Conservation (phyloP, 2,888 invertebrate genomes). For the Drosophila lacicola region DNA sequence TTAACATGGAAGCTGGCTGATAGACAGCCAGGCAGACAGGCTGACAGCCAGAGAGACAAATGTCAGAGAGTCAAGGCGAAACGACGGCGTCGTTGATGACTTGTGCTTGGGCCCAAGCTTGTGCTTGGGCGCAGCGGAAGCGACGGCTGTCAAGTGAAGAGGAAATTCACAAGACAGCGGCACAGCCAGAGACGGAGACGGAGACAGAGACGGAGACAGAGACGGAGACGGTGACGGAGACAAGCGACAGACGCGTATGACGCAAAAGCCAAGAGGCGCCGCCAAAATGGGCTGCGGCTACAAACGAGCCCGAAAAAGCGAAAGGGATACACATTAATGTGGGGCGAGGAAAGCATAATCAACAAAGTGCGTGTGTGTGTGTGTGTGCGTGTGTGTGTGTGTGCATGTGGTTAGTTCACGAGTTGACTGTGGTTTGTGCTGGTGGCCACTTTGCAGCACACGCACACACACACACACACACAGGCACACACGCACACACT, state of each 20-base stretch:
- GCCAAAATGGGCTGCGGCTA: not conserved
- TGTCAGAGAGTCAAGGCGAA: slow-evolving; percentile 68
- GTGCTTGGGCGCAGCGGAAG: slow-evolving; percentile 32
- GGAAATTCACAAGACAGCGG: slow-evolving; percentile 46
- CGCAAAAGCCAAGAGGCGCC: slow-evolving; percentile 24
- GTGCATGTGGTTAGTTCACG: slow-evolving; percentile 45
- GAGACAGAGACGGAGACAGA: not conserved
- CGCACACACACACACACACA: not conserved
- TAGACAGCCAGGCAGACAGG: slow-evolving; percentile 31
- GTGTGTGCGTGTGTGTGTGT: slow-evolving; percentile 5
- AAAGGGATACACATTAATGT: slow-evolving; percentile 68
- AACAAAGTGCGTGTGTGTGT: slow-evolving; percentile 30
- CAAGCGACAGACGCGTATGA: slow-evolving; percentile 35
- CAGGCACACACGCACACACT: slow-evolving; percentile 21
- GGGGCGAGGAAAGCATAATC: slow-evolving; percentile 43
- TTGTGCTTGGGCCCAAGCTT: slow-evolving; percentile 44
- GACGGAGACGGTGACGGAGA: slow-evolving; percentile 8
- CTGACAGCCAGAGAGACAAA: slow-evolving; percentile 51
- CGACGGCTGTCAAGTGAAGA: slow-evolving; percentile 66
- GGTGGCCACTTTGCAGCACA: slow-evolving; percentile 18
- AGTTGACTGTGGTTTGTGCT: slow-evolving; percentile 23
- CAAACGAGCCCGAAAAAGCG: slow-evolving; percentile 45
- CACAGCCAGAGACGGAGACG: slow-evolving; percentile 23
- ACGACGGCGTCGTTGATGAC: slow-evolving; percentile 60
- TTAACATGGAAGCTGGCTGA: slow-evolving; percentile 47